Conservation (phyloP, 2,113 vertebrate species). For the Pyrgilauda ruficollis region DNA sequence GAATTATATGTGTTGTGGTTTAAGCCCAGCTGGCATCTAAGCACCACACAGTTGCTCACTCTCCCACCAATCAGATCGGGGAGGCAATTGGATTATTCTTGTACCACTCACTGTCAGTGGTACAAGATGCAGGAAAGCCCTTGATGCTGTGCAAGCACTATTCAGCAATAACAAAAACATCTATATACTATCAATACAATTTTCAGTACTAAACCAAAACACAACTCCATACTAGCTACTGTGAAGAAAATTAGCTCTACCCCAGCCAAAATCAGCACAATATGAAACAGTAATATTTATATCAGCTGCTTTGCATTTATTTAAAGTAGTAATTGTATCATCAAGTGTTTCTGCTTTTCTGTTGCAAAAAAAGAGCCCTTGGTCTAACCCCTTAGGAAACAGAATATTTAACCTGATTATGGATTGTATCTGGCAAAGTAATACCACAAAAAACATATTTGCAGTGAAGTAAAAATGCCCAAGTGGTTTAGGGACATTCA, state of each 20-base stretch:
- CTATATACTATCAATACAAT: background rate
- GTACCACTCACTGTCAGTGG: background rate
- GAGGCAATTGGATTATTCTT: background rate
- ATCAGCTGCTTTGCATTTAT: background rate
- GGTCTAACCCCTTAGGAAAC: background rate
- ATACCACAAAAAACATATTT: background rate
- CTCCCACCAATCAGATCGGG: fast-evolving
- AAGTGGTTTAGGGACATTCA: background rate
- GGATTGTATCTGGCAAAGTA: background rate
- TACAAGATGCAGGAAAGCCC: background rate
- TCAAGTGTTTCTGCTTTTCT: background rate
- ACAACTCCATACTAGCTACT: background rate
- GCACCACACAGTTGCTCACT: background rate
- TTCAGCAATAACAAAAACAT: background rate
- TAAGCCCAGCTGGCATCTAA: background rate
- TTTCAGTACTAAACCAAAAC: background rate
- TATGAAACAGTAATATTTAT: background rate
- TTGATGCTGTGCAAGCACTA: background rate
- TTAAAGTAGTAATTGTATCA: background rate
- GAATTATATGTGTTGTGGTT: background rate
- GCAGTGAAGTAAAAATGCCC: background rate
- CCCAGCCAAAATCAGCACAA: background rate
- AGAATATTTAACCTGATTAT: background rate
- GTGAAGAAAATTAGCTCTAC: background rate
- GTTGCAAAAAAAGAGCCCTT: background rate